These are phyloP conservation scores for Zaprionus ornatus DNA, from an alignment of 1,140 invertebrate species.

Conservation along the genomic window DNA sequence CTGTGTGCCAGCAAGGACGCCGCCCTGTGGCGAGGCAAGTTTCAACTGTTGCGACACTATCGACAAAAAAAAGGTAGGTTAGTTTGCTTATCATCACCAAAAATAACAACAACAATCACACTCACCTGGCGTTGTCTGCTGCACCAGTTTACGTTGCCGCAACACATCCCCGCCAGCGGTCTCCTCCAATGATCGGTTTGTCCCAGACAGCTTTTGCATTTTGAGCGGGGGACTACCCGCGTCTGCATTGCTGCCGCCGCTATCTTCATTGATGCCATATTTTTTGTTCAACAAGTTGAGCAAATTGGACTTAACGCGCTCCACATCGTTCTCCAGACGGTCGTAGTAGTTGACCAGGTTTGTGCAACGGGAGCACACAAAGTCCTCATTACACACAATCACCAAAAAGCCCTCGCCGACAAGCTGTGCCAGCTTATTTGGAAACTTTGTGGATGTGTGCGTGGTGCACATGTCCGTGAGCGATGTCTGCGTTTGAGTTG, in stretches of 20 bases:
- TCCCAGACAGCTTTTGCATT: conserved; percentile 73
- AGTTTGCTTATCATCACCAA: not conserved
- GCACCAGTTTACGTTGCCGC: conserved; percentile 61
- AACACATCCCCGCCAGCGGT: conserved; percentile 47
- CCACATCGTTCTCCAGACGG: conserved; percentile 80
- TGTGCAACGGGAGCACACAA: conserved; percentile 81
- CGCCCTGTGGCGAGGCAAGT: conserved; percentile 50
- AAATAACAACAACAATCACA: not conserved
- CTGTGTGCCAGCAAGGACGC: conserved; percentile 57
- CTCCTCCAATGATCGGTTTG: conserved; percentile 61
- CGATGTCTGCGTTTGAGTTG: conserved; percentile 59
- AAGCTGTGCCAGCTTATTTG: conserved; percentile 81
- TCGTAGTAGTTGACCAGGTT: conserved; percentile 83
- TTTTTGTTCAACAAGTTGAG: conserved; percentile 82
- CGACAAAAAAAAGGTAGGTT: not conserved
- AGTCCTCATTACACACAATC: conserved; percentile 80
- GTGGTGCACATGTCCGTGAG: conserved; percentile 77
- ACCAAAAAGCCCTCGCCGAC: conserved; percentile 83
- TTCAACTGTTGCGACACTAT: conserved; percentile 52
- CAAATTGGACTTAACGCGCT: conserved; percentile 77
- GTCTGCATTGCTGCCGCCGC: conserved; percentile 40
- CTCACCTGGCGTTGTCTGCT: conserved; percentile 60
- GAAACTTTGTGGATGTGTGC: conserved; percentile 79
- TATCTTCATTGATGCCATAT: conserved; percentile 80
- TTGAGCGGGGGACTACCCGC: conserved; percentile 65